Conservation (phyloP, 2,888 invertebrate species). For the Trachelus iudaicus region DNA sequence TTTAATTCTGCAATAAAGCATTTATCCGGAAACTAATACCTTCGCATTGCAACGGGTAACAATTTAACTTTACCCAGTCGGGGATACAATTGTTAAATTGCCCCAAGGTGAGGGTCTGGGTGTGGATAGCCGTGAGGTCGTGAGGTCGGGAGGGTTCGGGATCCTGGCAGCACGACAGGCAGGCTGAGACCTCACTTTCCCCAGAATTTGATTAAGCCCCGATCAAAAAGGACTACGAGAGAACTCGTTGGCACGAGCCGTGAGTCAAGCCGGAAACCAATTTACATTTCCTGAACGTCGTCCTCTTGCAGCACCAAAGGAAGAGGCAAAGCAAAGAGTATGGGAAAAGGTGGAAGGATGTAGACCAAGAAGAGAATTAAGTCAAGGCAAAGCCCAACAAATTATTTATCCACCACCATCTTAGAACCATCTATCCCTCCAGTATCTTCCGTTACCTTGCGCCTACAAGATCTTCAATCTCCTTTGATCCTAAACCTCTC, state of each 20-base stretch:
- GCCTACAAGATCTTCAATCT: neutral
- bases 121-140: neutral
- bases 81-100: neutral
- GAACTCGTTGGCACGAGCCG: neutral
- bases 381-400: neutral
- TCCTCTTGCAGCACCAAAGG: neutral
- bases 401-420: neutral
- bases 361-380: neutral
- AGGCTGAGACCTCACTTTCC: neutral
- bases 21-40: constrained; percentile 28
- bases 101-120: neutral
- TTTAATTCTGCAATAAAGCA: constrained; percentile 38
- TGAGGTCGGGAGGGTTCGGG: neutral
- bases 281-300: neutral
- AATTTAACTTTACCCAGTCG: neutral
- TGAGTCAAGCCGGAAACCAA: neutral
- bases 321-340: neutral
- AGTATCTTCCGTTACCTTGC: neutral
- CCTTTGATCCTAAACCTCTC: too few relatives aligned
- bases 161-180: neutral
- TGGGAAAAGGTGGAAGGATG: neutral
- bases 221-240: neutral
- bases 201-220: neutral
- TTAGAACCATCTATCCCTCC: neutral
- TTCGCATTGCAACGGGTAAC: neutral